A percentile compares a stretch with the other conserved stretches of the same genome.
Conservation (phyloP, 2,888 invertebrate genomes). For the Spisula solida region DNA sequence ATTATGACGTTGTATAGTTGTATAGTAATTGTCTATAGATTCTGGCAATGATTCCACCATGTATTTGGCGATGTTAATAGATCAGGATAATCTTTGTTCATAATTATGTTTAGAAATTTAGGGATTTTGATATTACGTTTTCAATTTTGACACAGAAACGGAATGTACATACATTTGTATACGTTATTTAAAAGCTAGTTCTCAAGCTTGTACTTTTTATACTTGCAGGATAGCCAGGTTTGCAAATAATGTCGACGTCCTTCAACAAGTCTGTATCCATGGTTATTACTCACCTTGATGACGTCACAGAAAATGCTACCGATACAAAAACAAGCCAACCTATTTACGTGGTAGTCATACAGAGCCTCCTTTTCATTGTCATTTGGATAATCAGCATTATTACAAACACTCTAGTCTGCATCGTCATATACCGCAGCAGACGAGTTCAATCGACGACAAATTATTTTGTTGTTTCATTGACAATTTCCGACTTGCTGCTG, state of each 20-base stretch:
- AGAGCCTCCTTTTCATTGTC: constrained; percentile 47
- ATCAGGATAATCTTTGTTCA: too few species aligned
- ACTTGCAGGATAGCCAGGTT: background rate
- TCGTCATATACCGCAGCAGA: constrained; percentile 86
- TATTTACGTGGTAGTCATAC: constrained; percentile 46
- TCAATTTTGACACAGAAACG: too few species aligned
- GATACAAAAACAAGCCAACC: constrained; percentile 20
- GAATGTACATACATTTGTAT: too few species aligned
- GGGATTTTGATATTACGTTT: too few species aligned
- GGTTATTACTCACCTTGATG: background rate
- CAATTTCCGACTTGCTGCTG: constrained; percentile 80
- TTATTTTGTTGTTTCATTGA: constrained; percentile 85
- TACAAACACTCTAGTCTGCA: constrained; percentile 84
- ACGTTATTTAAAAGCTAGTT: too few species aligned
- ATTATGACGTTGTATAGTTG: too few species aligned
- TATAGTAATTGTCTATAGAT: too few species aligned
- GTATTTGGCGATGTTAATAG: too few species aligned
- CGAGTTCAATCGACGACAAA: constrained; percentile 87
- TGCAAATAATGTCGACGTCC: constrained; percentile 19
- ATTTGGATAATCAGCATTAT: constrained; percentile 77
- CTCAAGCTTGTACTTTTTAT: background rate
- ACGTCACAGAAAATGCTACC: background rate
- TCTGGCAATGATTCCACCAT: too few species aligned
- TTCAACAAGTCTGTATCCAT: constrained; percentile 26
- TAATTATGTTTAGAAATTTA: too few species aligned